Conservation (phyloP, 2,888 invertebrate genomes). For the Acleris laterana region DNA sequence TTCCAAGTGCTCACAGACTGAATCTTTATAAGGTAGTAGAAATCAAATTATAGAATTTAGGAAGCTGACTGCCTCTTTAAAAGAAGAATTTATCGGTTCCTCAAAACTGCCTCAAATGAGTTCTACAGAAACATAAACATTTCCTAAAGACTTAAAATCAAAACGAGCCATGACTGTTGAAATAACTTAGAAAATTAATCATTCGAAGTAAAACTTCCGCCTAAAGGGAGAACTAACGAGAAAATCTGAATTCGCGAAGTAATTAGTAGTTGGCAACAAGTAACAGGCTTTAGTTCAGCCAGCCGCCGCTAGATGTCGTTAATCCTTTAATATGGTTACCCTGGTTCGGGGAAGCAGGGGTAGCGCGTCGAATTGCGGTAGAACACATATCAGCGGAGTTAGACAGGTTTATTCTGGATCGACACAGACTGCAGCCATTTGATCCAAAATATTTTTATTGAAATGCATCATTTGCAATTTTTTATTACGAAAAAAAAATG, state of each 20-base stretch:
- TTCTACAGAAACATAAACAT: not conserved
- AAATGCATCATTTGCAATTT: too few relatives aligned
- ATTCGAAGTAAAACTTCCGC: constrained; percentile 34
- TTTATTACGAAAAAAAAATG: too few relatives aligned
- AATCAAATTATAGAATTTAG: too few relatives aligned
- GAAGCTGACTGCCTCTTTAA: too few relatives aligned
- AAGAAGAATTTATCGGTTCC: too few relatives aligned
- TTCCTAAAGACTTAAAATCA: constrained; percentile 5
- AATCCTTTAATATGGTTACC: not conserved
- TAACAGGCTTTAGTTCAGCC: constrained; percentile 13
- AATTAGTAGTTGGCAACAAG: constrained; percentile 38
- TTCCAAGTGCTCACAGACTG: too few relatives aligned
- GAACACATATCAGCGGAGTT: not conserved
- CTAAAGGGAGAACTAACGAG: constrained; percentile 35
- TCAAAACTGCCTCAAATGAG: too few relatives aligned
- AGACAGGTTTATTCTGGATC: not conserved
- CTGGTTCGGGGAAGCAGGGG: not conserved
- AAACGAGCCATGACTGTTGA: constrained; percentile 19
- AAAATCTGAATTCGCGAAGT: constrained; percentile 32
- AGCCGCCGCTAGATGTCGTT: constrained; percentile 3
- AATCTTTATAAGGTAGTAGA: too few relatives aligned
- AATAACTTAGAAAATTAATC: constrained; percentile 35
- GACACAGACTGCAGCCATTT: too few relatives aligned
- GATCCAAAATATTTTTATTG: too few relatives aligned
- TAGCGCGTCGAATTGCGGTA: not conserved